Conservation (phyloP, 2,888 invertebrate genomes). For the Ectemnius lituratus region DNA sequence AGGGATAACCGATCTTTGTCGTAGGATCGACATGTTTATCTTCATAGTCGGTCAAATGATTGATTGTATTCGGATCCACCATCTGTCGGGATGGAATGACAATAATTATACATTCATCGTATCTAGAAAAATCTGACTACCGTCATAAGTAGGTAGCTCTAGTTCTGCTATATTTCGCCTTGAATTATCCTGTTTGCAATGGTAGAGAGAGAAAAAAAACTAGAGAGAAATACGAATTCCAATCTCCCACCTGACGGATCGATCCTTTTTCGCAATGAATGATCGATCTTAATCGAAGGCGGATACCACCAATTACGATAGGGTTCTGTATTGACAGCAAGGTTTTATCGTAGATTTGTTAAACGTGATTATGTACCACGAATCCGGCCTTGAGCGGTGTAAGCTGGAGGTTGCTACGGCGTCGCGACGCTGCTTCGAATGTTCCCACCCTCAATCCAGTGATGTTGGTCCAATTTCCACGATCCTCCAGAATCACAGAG, state of each 20-base stretch:
- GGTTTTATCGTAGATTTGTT: no score
- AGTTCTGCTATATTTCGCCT: no score
- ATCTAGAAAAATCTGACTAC: no score
- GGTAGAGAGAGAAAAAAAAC: no score
- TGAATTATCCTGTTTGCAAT: no score
- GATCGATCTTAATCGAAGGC: no score
- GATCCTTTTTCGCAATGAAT: no score
- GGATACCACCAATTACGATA: no score
- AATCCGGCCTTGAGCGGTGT: constrained; percentile 66
- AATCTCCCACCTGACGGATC: no score
- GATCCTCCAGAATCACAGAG: constrained; percentile 61
- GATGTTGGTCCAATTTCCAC: constrained; percentile 63
- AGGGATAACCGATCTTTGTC: constrained; percentile 72
- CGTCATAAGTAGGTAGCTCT: no score
- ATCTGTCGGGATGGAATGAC: constrained; percentile 58
- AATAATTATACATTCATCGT: neutral
- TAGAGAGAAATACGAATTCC: no score
- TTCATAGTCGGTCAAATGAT: constrained; percentile 78
- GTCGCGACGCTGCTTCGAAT: constrained; percentile 57
- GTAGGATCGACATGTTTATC: constrained; percentile 71
- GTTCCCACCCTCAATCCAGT: constrained; percentile 50
- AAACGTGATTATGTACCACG: constrained; percentile 45
- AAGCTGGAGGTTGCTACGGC: constrained; percentile 63
- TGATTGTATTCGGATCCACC: constrained; percentile 73
- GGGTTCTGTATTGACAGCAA: no score